phyloP scores from a whole-genome alignment of 2,797 vertebrate species.

The Limosa lapponica region DNA sequence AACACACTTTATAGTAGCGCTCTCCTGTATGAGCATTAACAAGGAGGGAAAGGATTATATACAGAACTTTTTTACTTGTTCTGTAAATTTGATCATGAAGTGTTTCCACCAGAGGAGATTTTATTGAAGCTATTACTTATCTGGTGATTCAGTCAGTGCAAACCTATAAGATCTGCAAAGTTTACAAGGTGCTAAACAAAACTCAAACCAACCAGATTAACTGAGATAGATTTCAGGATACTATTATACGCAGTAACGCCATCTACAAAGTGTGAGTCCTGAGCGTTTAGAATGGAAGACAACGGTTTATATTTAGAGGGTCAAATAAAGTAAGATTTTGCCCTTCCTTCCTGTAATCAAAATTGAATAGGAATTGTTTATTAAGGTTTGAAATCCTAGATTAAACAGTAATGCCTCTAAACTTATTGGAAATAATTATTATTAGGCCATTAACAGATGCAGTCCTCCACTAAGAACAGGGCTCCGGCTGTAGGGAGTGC shows the following conservation, averaged over 20 bases:
- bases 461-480: not conserved
- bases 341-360: not conserved
- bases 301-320: not conserved
- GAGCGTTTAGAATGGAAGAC: not conserved
- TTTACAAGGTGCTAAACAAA: conserved; percentile 59
- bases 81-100: conserved; percentile 39
- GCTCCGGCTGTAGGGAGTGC: not conserved
- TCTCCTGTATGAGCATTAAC: conserved; percentile 4
- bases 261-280: not conserved
- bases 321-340: not conserved
- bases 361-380: not conserved
- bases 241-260: not conserved
- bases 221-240: not conserved
- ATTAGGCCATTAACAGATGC: not conserved
- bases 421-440: not conserved
- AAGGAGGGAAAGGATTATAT: conserved; percentile 14
- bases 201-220: not conserved
- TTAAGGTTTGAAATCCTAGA: not conserved
- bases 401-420: not conserved
- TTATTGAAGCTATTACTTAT: conserved; percentile 53
- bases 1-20: not conserved
- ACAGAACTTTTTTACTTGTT: conserved; percentile 45
- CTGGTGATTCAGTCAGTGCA: not conserved
- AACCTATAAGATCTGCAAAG: conserved; percentile 16
- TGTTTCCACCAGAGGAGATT: conserved; percentile 41